Base-by-base conservation (phyloP, 2,888 invertebrate species). In the Zootermopsis nevadensis region DNA sequence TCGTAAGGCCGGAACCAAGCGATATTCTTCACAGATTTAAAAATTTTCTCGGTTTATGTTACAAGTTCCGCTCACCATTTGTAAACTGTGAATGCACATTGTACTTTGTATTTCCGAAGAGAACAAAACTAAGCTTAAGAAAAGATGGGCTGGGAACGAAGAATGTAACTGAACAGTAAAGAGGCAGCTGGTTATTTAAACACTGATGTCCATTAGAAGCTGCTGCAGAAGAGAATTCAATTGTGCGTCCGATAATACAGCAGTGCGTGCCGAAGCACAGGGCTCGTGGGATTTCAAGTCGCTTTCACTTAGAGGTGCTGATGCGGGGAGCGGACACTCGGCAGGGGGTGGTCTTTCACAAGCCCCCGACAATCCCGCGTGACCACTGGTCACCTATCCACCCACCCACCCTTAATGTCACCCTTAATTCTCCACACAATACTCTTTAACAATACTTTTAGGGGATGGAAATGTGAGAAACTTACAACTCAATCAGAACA, bases 401-500 rank as follows among this genome's bases (percentile, higher is more conserved):
- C 69, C 69, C 30, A 30, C 33, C 69, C 22, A 69, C 69, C 69
- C 69, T 30, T 66, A 66, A 66, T 30, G 27, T 19, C 66, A 30
- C 66, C 66, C n/a, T 3, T 60, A 60, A 60, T 60, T 27, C 60
- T 60, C 60, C 69, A 69, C 69, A 69, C 69, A 69, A 69, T 66
- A 30, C 66, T 15, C 48, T 48, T 48, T n/a, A n/a, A 48, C 48
- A 48, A 48, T 60, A 60, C 60, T 60, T 60, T 30, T 33, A 69
- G 69, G 19, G 69, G 69, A 27, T 69, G 69, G 69, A 69, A 69
- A 69, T 69, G 69, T 69, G 69, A 69, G 69, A 69, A 33, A 33
- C 69, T 66, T 15, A 69, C 69, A 69, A 33, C 69, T 69, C 69
- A 69, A 69, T 69, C 69, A 69, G 69, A 69, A 69, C 69, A 69